Conservation (phyloP, 2,113 vertebrate species). For the Megaptera novaeangliae region DNA sequence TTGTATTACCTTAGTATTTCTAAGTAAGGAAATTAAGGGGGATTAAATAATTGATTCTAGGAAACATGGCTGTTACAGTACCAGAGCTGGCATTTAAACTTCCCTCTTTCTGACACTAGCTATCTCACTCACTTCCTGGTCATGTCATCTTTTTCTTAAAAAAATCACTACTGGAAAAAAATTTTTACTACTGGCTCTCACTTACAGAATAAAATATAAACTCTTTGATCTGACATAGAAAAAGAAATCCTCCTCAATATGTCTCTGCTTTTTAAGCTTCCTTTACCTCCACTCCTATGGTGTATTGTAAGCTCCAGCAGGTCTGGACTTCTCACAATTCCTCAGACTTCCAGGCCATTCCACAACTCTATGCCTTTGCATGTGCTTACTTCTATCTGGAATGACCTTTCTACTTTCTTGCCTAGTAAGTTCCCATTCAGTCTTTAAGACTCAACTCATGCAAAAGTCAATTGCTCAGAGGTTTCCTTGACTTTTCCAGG, state of each 20-base stretch:
- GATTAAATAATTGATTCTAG: neutral
- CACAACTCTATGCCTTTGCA: neutral
- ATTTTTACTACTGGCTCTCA: neutral
- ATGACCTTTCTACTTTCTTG: neutral
- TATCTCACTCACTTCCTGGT: neutral
- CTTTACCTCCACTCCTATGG: neutral
- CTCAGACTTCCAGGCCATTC: neutral
- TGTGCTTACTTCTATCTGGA: neutral
- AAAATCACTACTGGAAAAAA: neutral
- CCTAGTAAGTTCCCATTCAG: neutral
- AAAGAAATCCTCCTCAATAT: neutral
- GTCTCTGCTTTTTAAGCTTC: neutral
- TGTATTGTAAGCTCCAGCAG: neutral
- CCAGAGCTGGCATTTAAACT: neutral
- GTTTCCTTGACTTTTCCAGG: neutral
- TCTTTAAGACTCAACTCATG: neutral
- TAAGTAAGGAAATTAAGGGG: neutral
- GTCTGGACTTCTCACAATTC: neutral
- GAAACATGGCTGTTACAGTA: neutral
- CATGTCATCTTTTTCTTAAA: neutral
- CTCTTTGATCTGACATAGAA: neutral
- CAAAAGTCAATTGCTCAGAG: neutral
- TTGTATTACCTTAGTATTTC: neutral
- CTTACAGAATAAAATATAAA: neutral
- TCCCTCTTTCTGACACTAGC: neutral